Conservation (phyloP, 2,113 vertebrate species). For the Trogon surrucura region DNA sequence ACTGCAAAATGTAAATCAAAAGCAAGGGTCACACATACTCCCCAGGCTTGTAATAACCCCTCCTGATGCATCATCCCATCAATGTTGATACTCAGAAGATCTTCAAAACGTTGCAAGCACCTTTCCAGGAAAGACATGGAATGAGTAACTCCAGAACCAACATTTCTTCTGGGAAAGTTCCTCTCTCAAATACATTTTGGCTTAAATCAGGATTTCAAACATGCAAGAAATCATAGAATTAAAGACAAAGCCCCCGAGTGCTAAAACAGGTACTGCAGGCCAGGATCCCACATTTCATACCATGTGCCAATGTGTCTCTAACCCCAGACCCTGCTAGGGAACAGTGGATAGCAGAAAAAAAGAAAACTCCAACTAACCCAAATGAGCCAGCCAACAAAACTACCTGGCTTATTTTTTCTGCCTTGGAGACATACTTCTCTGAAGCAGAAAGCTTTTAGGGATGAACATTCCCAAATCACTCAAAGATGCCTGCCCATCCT, state of each 20-base stretch:
- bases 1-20: neutral
- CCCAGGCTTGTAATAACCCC: neutral
- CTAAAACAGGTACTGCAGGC: neutral
- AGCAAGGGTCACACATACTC: neutral
- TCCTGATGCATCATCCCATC: neutral
- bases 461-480: constrained; percentile 15
- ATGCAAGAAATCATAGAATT: neutral
- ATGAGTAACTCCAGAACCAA: neutral
- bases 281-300: neutral
- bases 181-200: neutral
- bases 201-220: neutral
- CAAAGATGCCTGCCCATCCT: neutral
- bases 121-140: neutral
- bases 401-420: neutral
- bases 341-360: neutral
- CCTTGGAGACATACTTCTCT: neutral
- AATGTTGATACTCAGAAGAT: neutral
- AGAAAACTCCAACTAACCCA: neutral
- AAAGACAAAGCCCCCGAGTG: neutral
- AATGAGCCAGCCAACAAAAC: neutral
- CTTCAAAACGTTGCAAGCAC: neutral
- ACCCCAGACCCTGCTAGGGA: neutral
- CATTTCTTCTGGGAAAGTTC: neutral
- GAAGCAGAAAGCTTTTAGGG: constrained; percentile 21
- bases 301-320: neutral